Percentiles rank a stretch among this genome's conserved stretches.
Conservation (phyloP, 2,797 vertebrate species). For the Enteromius thamalakanensis region DNA sequence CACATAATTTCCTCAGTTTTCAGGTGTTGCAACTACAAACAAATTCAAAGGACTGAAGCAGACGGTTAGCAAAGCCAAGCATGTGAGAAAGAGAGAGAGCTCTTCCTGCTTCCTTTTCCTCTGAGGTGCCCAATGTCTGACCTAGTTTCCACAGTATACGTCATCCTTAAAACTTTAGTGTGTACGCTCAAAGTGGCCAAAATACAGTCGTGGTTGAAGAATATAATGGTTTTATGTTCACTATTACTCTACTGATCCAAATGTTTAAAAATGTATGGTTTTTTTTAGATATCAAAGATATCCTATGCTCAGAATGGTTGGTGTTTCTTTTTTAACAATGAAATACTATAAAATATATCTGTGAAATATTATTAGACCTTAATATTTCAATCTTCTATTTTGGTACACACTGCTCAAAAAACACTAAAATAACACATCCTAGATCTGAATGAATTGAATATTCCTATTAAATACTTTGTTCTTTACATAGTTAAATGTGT, state of each 20-base stretch:
- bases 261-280: neutral
- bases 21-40: neutral
- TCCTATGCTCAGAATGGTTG: neutral
- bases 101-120: slow-evolving; percentile 45
- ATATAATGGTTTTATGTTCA: neutral
- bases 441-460: too few species aligned
- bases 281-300: neutral
- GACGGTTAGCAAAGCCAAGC: slow-evolving; percentile 3
- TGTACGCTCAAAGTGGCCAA: slow-evolving; percentile 54
- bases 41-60: neutral
- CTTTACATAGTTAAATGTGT: too few species aligned
- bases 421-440: too few species aligned
- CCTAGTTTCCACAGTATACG: slow-evolving; percentile 77
- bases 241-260: neutral
- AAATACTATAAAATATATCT: neutral
- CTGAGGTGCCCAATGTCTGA: slow-evolving; percentile 71
- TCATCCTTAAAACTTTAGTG: slow-evolving; percentile 65
- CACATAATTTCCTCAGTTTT: slow-evolving; percentile 48
- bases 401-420: neutral
- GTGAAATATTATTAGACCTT: neutral
- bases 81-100: slow-evolving; percentile 7
- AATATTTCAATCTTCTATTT: neutral
- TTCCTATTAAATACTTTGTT: too few species aligned
- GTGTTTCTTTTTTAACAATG: neutral
- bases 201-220: slow-evolving; percentile 43